Evolutionary conservation across 1,140 invertebrate species (phyloP).

Genomic region (Theocolax elegans): DNA sequence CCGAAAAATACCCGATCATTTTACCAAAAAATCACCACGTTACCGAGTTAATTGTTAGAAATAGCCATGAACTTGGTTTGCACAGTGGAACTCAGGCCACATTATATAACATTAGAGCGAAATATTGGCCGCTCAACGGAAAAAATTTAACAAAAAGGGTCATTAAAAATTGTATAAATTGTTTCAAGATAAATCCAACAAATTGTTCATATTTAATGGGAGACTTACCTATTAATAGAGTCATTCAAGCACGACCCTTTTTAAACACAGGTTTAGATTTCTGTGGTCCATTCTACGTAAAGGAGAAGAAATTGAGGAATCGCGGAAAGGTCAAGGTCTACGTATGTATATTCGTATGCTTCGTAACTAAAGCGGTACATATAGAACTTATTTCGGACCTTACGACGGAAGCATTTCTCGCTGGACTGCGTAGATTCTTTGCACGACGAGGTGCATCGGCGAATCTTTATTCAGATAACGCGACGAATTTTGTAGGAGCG

Average conservation of each 20-base stretch:
- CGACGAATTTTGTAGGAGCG: conserved; percentile 43
- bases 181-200: conserved; percentile 23
- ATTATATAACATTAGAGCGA: background rate
- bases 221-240: conserved; percentile 49
- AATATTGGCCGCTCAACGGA: background rate
- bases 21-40: conserved; percentile 46
- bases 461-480: conserved; percentile 44
- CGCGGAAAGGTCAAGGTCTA: no score
- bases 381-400: no score
- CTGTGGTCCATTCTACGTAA: conserved; percentile 51
- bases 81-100: conserved; percentile 43
- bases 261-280: conserved; percentile 52
- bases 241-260: conserved; percentile 48
- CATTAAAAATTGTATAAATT: conserved; percentile 20
- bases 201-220: conserved; percentile 52
- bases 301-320: conserved; percentile 39
- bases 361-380: conserved; percentile 50
- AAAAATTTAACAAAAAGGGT: background rate
- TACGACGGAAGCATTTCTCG: conserved; percentile 48
- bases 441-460: conserved; percentile 39
- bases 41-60: conserved; percentile 42
- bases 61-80: conserved; percentile 42
- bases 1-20: conserved; percentile 50
- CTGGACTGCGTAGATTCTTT: conserved; percentile 49
- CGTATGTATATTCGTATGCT: conserved; percentile 37